Percentiles rank a stretch among this genome's conserved stretches.
Evolutionary conservation across 2,797 vertebrate genomes (phyloP).

Genomic region (Gallirallus australis): DNA sequence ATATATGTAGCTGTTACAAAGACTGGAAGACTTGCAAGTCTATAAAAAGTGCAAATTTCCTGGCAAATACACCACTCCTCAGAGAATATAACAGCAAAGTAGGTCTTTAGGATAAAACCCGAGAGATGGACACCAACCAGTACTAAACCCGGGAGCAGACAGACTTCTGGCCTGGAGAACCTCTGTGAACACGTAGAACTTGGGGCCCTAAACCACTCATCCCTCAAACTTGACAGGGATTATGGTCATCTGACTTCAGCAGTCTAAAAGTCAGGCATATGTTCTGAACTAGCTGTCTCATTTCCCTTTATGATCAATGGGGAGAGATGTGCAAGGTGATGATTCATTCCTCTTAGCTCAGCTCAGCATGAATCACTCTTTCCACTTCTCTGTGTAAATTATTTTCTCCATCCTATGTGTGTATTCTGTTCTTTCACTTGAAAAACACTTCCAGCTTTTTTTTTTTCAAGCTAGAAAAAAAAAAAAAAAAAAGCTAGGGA

Average conservation of each 20-base stretch:
- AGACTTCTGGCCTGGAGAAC: neutral
- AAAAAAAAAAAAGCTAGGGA: neutral
- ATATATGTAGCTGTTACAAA: neutral
- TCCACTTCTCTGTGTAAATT: neutral
- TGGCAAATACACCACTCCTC: neutral
- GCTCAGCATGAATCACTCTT: conserved; percentile 24
- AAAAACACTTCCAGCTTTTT: conserved; percentile 10
- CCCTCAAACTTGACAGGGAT: conserved; percentile 35
- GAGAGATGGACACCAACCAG: neutral
- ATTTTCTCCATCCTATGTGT: neutral
- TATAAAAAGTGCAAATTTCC: neutral
- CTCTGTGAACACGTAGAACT: neutral
- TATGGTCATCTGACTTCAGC: neutral
- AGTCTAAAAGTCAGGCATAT: conserved; percentile 43
- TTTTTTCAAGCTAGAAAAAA: neutral
- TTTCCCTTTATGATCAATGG: conserved; percentile 65
- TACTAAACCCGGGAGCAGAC: neutral
- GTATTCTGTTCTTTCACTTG: neutral
- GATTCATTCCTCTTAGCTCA: conserved; percentile 36
- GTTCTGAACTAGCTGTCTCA: conserved; percentile 42
- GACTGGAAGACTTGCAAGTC: neutral
- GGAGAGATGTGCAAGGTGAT: conserved; percentile 37
- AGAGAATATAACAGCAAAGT: neutral
- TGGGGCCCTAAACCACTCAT: neutral
- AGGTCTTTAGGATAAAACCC: neutral